These are phyloP conservation scores for Isurus oxyrinchus DNA, from an alignment of 2,113 vertebrate genomes.

Conservation along the genomic window DNA sequence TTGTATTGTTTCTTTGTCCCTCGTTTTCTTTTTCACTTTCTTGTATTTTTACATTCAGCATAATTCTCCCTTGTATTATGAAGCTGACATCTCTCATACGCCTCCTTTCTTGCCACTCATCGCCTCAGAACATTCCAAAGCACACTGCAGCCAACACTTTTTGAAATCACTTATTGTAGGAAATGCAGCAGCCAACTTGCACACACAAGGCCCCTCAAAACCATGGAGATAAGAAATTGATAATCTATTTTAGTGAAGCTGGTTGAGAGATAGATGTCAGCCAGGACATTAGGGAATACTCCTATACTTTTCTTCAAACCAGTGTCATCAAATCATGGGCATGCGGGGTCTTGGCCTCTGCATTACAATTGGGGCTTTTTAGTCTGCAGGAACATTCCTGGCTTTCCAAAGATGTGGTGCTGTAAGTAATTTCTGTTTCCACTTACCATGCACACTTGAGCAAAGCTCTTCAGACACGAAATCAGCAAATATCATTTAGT, in stretches of 20 bases:
- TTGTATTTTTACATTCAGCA: too few relatives aligned
- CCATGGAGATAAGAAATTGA: not conserved
- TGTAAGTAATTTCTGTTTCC: not conserved
- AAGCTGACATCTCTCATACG: too few relatives aligned
- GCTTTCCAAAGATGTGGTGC: not conserved
- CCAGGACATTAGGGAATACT: not conserved
- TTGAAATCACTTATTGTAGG: not conserved
- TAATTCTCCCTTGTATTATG: too few relatives aligned
- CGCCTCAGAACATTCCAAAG: not conserved
- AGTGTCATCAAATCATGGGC: not conserved
- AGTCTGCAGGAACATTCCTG: not conserved
- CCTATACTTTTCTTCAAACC: not conserved
- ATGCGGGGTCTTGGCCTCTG: not conserved
- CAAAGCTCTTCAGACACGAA: conserved; percentile 7
- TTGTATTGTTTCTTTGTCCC: too few relatives aligned
- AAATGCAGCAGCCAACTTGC: too few relatives aligned
- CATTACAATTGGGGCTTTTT: not conserved
- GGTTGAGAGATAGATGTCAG: not conserved
- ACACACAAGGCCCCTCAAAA: not conserved
- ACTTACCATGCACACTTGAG: not conserved
- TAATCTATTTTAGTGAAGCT: not conserved
- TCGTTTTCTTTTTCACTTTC: too few relatives aligned
- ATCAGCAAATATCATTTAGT: conserved; percentile 11
- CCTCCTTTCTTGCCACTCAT: not conserved
- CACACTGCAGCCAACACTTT: not conserved